Base-by-base conservation (phyloP, 2,888 invertebrate species). In the Capitulum mitella region DNA sequence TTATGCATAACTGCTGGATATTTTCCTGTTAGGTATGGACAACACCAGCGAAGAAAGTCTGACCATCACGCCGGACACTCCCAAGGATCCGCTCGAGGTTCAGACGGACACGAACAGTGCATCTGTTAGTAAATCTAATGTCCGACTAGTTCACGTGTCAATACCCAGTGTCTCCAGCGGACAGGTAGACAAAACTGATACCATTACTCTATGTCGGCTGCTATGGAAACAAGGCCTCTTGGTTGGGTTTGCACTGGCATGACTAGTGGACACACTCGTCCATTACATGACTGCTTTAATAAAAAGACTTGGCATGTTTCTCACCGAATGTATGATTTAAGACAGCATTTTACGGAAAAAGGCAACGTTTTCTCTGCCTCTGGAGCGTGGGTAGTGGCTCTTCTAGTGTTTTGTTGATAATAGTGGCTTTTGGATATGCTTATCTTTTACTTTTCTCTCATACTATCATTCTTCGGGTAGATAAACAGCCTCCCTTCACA, bases 51-150 rank as follows among this genome's bases (percentile, higher is more conserved):
- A 37, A 6, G 37, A 37, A 1, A 40, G 70, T 19, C 70, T 70
- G 70, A 70, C 40, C 40, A 40, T 40, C 37, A 12, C 40, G 70
- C 70, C 70, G 29, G 70, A 70, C 70, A 26, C 29, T 6, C 37
- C 70, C 70, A 70, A 40, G 70, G 70, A 37, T 10, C 2, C 70
- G 40, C 37, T 70, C 37, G 70, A 70, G 22, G 40, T 8, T 37
- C 70, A 70, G 70, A 19, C 70, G 19, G 40, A 70, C 40, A 12
- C 70, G 26, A 70, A 40, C 70, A 40, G 70, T 40, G 26, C 70
- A 29, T 70, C 70, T 70, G 70, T 70, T 70, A 70, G 70, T 70
- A 70, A 40, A 37, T 26, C 70, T 37, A 37, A 70, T 70, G 29
- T 70, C 37, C 70, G 70, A 40, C 70, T 70, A 37, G 40, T 70